Base-by-base conservation (phyloP, 2,888 invertebrate species). In the Lasioglossum calceatum region DNA sequence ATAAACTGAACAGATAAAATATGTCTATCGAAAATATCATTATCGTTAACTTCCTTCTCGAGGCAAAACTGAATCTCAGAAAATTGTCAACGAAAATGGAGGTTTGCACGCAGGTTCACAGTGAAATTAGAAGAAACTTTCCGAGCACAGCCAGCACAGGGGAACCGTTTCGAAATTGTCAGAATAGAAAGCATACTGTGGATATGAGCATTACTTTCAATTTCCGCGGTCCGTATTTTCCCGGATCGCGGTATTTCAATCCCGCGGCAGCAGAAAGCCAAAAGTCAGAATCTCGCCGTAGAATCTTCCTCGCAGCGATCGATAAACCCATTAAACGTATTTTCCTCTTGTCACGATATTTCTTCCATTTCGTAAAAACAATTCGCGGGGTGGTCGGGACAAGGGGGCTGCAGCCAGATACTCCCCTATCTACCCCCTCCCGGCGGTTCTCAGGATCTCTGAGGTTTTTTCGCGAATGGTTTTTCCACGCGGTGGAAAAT, bases 281-380 rank as follows among this genome's bases (percentile, higher is more conserved):
- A 23, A 84, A 75, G 74, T 71, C 61, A 7, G 84, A 80, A 79
- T 80, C 84, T 73, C 76, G 42, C n/a, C n/a, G 67, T n/a, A 23
- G 61, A 77, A 85, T 85, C 80, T 80, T 85, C 80, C 73, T 80
- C 50, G 44, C 42, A 67, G 58, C 10, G 80, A 80, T 80, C 85
- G 80, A 80, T 85, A 74, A 74, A 77, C 58, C 73, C 54, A 58
- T 85, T 85, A 85, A 85, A 79, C 77, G 85, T 85, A 80, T 84
- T 85, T 85, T 85, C 79, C 85, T 39, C 75, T 79, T 76, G 85
- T 85, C 84, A 47, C 84, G 75, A 85, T 85, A 85, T 85, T 85
- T 85, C 85, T 85, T 84, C 84, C 72, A 72, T 85, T 85, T 84
- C 79, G 67, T 79, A 85, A 85, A 85, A 85, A 84, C 84, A 79